Base-by-base conservation (phyloP, 2,113 vertebrate species). In the Lophotis ruficrista region DNA sequence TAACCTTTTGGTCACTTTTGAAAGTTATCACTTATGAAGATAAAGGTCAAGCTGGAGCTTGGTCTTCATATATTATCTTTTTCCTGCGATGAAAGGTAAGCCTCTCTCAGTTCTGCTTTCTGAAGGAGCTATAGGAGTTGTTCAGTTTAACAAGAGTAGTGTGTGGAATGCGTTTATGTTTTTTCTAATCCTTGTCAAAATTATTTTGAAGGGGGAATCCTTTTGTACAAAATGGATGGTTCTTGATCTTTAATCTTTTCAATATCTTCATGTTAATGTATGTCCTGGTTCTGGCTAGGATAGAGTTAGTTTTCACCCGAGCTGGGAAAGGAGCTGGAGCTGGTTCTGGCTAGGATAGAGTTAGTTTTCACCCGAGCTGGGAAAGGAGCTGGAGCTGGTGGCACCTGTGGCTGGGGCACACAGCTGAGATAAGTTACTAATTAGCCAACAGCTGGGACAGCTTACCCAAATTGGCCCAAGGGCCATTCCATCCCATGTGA, bases 1-100 rank as follows among this genome's bases (percentile, higher is more conserved):
- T 97, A 97, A 97, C 96, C 96, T 97, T 97, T 97, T 96, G 97
- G 96, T 96, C 96, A 97, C 87, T 97, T 96, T 87, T 93, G 95
- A 97, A 93, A 97, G 91, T 96, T 96, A 93, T 96, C 93, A 96
- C 51, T 96, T 97, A 96, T 56, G 92, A 97, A 97, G 96, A 95
- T 96, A 97, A 97, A 97, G 96, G 96, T 97, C 96, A 97, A 48
- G 86, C 68, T 83, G 48, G 38, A 96, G 71, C 87, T 94, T 69
- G 83, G 89, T 78, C 90, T 95, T 95, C 48, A 77, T 89, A 38
- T 73, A 51, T 83, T 71, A 37, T 79, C 22, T 92, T 89, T 95
- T 89, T 76, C 18, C 60, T 83, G 45, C 0, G 7, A 47, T 79
- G 47, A 92, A 93, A 77, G 38, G 33, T 85, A 22, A 83, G 18